A percentile compares a stretch with the other conserved stretches of the same genome.
Conservation (phyloP, 2,113 vertebrate genomes). For the Protomyctophum bolini region DNA sequence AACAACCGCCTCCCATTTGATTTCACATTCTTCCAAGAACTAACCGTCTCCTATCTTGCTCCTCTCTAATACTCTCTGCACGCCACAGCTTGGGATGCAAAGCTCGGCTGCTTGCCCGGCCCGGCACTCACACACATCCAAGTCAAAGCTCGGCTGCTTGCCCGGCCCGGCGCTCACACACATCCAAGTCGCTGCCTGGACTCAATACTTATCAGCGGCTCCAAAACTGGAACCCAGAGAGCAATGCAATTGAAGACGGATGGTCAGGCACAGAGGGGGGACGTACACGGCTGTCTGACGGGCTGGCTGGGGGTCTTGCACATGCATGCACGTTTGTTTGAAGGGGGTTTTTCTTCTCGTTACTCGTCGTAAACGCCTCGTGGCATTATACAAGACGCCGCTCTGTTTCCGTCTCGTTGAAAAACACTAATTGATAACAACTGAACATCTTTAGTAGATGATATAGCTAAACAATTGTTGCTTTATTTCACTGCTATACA, state of each 20-base stretch:
- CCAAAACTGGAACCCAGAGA: slow-evolving; percentile 70
- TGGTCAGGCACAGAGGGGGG: slow-evolving; percentile 44
- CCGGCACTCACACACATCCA: slow-evolving; percentile 41
- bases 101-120: slow-evolving; percentile 42
- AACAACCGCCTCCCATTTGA: too few relatives aligned
- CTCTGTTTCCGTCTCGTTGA: too few relatives aligned
- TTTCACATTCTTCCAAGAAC: too few relatives aligned
- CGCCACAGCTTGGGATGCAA: slow-evolving; percentile 64
- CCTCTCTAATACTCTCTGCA: too few relatives aligned
- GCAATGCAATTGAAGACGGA: slow-evolving; percentile 61
- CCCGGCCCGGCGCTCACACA: slow-evolving; percentile 14
- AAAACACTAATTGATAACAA: too few relatives aligned
- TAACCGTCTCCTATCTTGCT: too few relatives aligned
- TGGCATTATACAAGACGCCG: too few relatives aligned
- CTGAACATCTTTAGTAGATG: too few relatives aligned
- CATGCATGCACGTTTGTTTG: not conserved
- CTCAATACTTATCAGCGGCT: slow-evolving; percentile 60
- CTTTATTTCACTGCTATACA: too few relatives aligned
- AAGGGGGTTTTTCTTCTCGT: slow-evolving; percentile 28
- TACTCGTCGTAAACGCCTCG: too few relatives aligned
- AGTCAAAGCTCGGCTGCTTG: slow-evolving; percentile 49
- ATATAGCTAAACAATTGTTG: too few relatives aligned
- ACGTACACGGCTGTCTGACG: not conserved
- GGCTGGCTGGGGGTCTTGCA: slow-evolving; percentile 34
- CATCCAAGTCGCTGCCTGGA: slow-evolving; percentile 63